Conservation (phyloP, 2,113 vertebrate genomes). For the Tetraodon nigroviridis region DNA sequence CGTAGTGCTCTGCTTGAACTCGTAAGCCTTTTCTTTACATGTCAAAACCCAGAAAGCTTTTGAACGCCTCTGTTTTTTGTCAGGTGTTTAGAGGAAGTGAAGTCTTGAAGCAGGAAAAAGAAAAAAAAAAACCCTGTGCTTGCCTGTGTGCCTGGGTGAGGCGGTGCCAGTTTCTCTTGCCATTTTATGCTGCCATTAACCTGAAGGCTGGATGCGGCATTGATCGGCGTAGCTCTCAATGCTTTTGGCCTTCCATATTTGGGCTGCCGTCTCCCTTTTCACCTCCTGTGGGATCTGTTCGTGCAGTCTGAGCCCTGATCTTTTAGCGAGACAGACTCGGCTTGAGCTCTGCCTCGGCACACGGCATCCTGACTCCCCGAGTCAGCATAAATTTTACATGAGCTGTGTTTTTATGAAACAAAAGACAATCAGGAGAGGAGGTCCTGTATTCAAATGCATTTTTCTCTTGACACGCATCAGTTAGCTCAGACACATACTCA, state of each 20-base stretch:
- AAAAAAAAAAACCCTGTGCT: background rate
- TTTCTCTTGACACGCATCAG: conserved; percentile 2
- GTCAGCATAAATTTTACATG: conserved; percentile 63
- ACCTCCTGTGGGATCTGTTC: conserved; percentile 28
- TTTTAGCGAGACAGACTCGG: conserved; percentile 13
- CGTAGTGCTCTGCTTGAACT: conserved; percentile 93
- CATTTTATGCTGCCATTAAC: conserved; percentile 42
- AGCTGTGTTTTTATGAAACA: conserved; percentile 61
- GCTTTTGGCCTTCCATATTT: conserved; percentile 37
- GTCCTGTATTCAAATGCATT: conserved; percentile 24
- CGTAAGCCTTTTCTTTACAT: conserved; percentile 76
- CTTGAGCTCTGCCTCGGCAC: conserved; percentile 30
- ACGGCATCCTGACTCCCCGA: conserved; percentile 42
- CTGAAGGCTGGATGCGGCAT: conserved; percentile 31
- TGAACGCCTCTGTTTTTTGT: too few species aligned
- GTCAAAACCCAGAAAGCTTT: background rate
- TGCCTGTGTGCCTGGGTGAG: conserved; percentile 9
- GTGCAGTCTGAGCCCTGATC: conserved; percentile 27
- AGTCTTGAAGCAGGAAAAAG: background rate
- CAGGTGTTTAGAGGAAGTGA: background rate
- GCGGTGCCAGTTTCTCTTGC: conserved; percentile 20
- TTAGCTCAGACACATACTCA: background rate
- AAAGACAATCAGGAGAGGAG: conserved; percentile 37
- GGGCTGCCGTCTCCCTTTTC: conserved; percentile 25
- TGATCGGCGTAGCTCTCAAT: conserved; percentile 25